phyloP scores from a whole-genome alignment of 2,113 vertebrate genomes.

The Peucedramus taeniatus region DNA sequence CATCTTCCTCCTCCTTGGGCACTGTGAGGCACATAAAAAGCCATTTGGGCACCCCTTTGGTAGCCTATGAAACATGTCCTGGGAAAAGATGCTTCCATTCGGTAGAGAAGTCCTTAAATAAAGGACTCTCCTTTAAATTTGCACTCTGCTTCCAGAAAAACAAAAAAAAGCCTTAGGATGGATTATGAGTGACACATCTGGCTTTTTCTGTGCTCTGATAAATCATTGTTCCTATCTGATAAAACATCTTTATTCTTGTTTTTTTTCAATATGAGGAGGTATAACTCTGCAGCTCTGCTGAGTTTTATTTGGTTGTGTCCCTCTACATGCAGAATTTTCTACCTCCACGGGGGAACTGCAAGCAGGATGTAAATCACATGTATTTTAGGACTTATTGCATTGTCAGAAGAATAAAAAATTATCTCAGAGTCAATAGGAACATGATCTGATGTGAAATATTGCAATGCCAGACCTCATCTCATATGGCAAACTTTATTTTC shows the following conservation, averaged over 20 bases:
- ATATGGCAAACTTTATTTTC: not conserved
- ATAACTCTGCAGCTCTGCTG: not conserved
- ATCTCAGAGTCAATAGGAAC: not conserved
- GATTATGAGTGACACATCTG: not conserved
- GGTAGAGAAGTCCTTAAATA: not conserved
- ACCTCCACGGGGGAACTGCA: not conserved
- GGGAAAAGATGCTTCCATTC: not conserved
- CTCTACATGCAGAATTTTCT: not conserved
- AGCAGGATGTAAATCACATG: not conserved
- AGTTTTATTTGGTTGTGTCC: not conserved
- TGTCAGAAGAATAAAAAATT: not conserved
- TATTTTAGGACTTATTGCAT: not conserved
- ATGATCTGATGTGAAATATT: not conserved
- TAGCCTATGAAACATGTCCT: not conserved
- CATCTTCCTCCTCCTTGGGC: not conserved
- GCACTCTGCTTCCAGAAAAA: not conserved
- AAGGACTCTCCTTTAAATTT: not conserved
- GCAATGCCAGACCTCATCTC: not conserved
- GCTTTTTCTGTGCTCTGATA: not conserved
- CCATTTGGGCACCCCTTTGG: not conserved
- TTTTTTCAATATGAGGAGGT: not conserved
- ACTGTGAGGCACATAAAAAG: not conserved
- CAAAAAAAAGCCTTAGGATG: not conserved
- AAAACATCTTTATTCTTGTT: not conserved
- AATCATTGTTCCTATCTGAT: not conserved